A percentile compares a stretch with the other conserved stretches of the same genome.
Evolutionary conservation across 2,113 vertebrate species (phyloP).

Genomic region (Myotis brandtii): DNA sequence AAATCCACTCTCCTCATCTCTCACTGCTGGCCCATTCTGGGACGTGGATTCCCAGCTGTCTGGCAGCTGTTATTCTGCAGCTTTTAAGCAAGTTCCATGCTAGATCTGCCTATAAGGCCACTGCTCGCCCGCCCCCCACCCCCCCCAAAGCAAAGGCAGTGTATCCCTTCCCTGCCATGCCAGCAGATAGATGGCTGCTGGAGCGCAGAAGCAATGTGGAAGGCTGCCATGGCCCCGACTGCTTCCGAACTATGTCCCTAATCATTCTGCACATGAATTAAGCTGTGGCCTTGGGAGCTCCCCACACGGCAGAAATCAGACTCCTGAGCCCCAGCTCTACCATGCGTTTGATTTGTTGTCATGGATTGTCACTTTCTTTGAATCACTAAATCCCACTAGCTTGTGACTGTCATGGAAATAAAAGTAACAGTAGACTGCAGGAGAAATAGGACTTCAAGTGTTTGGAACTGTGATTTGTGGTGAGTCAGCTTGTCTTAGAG

Average conservation of each 20-base stretch:
- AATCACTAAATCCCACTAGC: background rate
- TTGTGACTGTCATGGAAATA: background rate
- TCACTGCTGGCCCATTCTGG: background rate
- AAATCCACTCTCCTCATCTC: background rate
- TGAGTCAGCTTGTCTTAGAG: background rate
- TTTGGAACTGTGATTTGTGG: background rate
- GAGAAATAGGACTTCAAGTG: background rate
- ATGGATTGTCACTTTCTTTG: background rate
- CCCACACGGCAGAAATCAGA: background rate
- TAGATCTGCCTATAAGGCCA: background rate
- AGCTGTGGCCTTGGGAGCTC: background rate
- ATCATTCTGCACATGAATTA: too few species aligned
- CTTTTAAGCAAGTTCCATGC: background rate
- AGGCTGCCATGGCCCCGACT: background rate
- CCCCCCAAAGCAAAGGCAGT: background rate
- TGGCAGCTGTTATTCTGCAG: background rate
- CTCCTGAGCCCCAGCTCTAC: accelerated
- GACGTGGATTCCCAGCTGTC: constrained; percentile 15
- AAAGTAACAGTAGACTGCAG: background rate
- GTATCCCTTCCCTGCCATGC: background rate
- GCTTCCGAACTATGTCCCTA: background rate
- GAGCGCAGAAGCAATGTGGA: background rate
- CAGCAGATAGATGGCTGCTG: background rate
- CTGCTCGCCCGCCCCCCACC: too few species aligned
- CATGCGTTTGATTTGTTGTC: background rate